Conservation (phyloP, 2,888 invertebrate genomes). For the Flexamia atlantica region DNA sequence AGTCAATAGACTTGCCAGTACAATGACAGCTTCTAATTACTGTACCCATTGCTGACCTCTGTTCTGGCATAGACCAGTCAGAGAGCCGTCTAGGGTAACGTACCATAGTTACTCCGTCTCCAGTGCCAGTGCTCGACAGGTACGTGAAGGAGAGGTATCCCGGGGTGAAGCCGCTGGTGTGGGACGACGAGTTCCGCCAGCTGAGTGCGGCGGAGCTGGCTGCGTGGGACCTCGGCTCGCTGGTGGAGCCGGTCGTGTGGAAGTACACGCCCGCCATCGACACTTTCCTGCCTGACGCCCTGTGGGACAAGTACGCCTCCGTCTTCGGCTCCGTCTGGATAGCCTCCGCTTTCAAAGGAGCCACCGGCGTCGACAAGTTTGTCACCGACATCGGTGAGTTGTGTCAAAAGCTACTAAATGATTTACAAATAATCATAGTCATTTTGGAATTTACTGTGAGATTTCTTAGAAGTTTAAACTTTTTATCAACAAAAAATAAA, state of each 20-base stretch:
- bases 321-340: conserved; percentile 86
- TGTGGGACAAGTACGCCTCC: conserved; percentile 79
- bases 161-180: conserved; percentile 81
- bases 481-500: no score
- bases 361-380: conserved; percentile 77
- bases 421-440: no score
- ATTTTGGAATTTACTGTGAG: no score
- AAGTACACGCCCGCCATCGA: conserved; percentile 78
- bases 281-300: conserved; percentile 74
- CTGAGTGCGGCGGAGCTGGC: conserved; percentile 76
- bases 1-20: no score
- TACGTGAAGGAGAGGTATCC: conserved; percentile 77
- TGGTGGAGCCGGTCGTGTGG: conserved; percentile 85
- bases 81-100: no score
- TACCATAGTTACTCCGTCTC: no score
- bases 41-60: no score
- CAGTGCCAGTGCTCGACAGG: no score
- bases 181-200: conserved; percentile 89
- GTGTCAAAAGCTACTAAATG: not conserved
- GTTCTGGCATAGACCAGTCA: no score
- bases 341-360: conserved; percentile 92
- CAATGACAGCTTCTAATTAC: no score
- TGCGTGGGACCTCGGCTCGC: conserved; percentile 75
- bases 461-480: no score
- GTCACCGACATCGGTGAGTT: conserved; percentile 76